Evolutionary conservation across 2,888 invertebrate genomes (phyloP).

Genomic region (Podotricha telesiphe): DNA sequence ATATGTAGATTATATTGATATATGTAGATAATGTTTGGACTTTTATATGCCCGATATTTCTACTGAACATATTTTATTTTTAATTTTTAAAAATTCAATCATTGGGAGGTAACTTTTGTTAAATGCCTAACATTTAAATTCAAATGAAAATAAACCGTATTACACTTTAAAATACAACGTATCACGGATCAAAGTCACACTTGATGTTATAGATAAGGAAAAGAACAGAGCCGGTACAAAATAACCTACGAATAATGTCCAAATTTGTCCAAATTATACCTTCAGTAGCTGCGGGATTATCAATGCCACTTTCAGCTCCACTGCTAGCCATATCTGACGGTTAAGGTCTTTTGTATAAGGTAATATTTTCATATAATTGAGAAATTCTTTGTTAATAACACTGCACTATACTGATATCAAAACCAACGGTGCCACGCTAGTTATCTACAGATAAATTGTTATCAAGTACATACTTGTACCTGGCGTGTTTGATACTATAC

Average conservation of each 20-base stretch:
- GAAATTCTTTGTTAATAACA: constrained; percentile 61
- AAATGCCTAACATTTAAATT: background rate
- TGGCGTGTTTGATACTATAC: constrained; percentile 24
- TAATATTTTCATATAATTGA: constrained; percentile 33
- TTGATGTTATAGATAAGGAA: constrained; percentile 3
- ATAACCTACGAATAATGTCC: constrained; percentile 44
- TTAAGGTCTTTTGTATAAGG: background rate
- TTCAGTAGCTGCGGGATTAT: constrained; percentile 62
- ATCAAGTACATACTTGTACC: constrained; percentile 43
- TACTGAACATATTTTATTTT: no score
- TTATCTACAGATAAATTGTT: constrained; percentile 61
- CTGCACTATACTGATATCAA: constrained; percentile 60
- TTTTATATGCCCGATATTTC: no score
- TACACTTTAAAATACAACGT: background rate
- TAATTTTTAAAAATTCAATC: no score
- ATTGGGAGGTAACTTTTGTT: no score
- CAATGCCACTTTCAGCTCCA: constrained; percentile 52
- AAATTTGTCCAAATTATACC: constrained; percentile 65
- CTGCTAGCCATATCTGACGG: constrained; percentile 37
- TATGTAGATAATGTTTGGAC: no score
- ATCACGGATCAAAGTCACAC: background rate
- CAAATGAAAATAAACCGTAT: background rate
- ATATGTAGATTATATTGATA: no score
- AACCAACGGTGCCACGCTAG: constrained; percentile 54
- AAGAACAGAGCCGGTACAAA: background rate